Evolutionary conservation across 2,113 vertebrate species (phyloP).

Genomic region (Ramphastos sulfuratus): DNA sequence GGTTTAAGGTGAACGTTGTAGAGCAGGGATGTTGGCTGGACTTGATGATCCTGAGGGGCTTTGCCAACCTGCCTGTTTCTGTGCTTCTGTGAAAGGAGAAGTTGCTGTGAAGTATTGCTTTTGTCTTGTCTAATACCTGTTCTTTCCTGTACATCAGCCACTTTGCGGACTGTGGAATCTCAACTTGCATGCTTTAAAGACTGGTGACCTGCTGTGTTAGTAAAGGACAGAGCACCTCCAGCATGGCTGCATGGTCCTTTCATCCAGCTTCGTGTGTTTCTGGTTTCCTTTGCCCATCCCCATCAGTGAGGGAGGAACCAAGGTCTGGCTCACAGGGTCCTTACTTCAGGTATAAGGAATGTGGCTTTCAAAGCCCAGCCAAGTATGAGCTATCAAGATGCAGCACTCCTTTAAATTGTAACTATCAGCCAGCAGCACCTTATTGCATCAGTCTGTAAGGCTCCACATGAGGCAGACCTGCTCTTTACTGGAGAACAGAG

Average conservation of each 20-base stretch:
- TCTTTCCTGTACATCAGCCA: neutral
- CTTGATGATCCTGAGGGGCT: too few relatives aligned
- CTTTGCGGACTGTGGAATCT: neutral
- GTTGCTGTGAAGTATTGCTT: neutral
- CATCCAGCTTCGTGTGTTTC: neutral
- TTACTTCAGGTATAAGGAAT: neutral
- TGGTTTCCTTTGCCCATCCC: neutral
- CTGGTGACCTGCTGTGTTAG: neutral
- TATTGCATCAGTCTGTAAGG: neutral
- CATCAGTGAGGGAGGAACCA: neutral
- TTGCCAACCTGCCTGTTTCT: too few relatives aligned
- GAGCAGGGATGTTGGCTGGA: too few relatives aligned
- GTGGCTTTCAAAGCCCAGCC: neutral
- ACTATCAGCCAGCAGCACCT: neutral
- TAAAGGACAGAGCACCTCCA: neutral
- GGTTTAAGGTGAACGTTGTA: too few relatives aligned
- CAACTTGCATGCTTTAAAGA: neutral
- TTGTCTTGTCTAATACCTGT: neutral
- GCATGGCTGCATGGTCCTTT: neutral
- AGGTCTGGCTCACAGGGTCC: neutral
- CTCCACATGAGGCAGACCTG: neutral
- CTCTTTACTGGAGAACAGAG: neutral
- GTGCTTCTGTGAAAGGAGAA: neutral
- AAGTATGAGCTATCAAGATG: neutral
- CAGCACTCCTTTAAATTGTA: neutral